These are phyloP conservation scores for Monomorium pharaonis DNA, from an alignment of 1,140 invertebrate species.

Conservation along the genomic window DNA sequence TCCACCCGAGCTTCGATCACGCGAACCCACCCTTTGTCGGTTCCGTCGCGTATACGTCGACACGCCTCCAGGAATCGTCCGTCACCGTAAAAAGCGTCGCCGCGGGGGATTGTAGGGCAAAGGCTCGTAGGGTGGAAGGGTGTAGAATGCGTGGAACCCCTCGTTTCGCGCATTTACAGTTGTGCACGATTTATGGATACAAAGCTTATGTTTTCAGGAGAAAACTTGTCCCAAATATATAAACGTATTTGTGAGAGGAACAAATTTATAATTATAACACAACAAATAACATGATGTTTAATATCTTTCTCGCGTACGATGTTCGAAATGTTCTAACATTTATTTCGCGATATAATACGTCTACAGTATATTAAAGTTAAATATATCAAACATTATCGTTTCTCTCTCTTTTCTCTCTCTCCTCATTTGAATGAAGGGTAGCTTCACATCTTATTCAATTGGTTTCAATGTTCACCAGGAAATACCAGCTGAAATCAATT, in stretches of 20 bases:
- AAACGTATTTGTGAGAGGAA: neutral
- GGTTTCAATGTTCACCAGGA: neutral
- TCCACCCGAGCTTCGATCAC: conserved; percentile 68
- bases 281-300: neutral
- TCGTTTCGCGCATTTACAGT: conserved; percentile 18
- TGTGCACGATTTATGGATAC: conserved; percentile 5
- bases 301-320: neutral
- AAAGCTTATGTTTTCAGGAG: neutral
- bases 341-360: neutral
- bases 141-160: conserved; percentile 40
- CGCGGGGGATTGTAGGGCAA: conserved; percentile 63
- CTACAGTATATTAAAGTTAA: neutral
- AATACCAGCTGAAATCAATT: conserved; percentile 30
- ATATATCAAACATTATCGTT: neutral
- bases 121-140: conserved; percentile 61
- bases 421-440: neutral
- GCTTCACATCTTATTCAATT: neutral
- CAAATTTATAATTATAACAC: neutral
- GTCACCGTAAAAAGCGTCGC: conserved; percentile 74
- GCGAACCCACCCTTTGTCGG: conserved; percentile 69
- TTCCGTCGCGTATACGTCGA: conserved; percentile 73
- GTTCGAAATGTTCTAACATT: neutral
- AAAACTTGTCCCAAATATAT: neutral
- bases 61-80: conserved; percentile 77
- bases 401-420: too few relatives aligned